Evolutionary conservation across 2,113 vertebrate genomes (phyloP).

Genomic region (Pterocles gutturalis): DNA sequence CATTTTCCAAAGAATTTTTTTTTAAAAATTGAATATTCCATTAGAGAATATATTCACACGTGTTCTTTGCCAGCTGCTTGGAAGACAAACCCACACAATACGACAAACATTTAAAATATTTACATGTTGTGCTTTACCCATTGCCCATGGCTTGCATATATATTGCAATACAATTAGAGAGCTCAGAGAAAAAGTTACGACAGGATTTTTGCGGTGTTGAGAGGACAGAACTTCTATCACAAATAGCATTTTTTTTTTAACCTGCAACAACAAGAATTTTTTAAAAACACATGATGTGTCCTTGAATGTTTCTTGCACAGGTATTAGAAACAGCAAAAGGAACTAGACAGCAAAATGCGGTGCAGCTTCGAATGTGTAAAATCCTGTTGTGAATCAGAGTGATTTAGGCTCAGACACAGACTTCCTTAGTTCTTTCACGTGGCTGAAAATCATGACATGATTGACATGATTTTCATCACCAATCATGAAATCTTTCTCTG

Average conservation of each 20-base stretch:
- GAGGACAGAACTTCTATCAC: not conserved
- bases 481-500: not conserved
- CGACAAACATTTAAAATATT: not conserved
- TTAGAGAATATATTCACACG: not conserved
- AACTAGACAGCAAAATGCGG: not conserved
- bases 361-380: not conserved
- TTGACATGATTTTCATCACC: not conserved
- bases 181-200: not conserved
- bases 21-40: not conserved
- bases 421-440: not conserved
- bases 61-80: not conserved
- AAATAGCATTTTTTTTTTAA: not conserved
- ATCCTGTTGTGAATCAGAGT: not conserved
- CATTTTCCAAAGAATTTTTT: not conserved
- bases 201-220: not conserved
- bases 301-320: not conserved
- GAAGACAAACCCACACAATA: not conserved
- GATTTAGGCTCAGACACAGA: not conserved
- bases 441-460: not conserved
- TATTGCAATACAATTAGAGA: not conserved
- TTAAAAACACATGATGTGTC: not conserved
- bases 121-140: not conserved
- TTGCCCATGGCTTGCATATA: not conserved
- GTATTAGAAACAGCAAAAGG: not conserved
- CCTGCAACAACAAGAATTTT: not conserved